Conservation (phyloP, 2,888 invertebrate species). For the Noctua pronuba region DNA sequence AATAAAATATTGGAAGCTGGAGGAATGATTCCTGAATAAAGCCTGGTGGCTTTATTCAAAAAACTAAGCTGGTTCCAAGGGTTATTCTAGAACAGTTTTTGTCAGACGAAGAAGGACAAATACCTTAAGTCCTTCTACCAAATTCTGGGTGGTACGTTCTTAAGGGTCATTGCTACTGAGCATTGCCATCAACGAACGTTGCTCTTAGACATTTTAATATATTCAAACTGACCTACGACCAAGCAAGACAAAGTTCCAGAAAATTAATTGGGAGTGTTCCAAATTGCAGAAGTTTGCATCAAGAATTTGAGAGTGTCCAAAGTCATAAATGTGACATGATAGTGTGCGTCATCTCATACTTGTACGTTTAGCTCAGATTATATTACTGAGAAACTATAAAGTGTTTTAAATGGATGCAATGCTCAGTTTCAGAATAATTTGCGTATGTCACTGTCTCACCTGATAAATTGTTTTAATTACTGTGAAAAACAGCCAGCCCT, state of each 20-base stretch:
- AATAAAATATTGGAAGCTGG: too few relatives aligned
- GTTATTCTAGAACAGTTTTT: too few relatives aligned
- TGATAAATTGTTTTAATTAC: background rate
- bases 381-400: background rate
- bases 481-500: background rate
- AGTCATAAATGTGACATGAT: constrained; percentile 28
- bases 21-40: too few relatives aligned
- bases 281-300: constrained; percentile 52
- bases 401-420: background rate
- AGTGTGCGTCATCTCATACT: background rate
- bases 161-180: too few relatives aligned
- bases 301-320: constrained; percentile 45
- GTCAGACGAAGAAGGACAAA: too few relatives aligned
- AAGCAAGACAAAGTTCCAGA: constrained; percentile 25
- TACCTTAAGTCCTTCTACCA: too few relatives aligned
- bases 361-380: background rate
- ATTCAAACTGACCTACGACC: constrained; percentile 22
- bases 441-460: background rate
- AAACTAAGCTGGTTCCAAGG: too few relatives aligned
- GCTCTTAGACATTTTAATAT: constrained; percentile 15
- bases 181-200: background rate
- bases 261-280: constrained; percentile 49
- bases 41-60: too few relatives aligned
- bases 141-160: too few relatives aligned
- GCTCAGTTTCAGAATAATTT: background rate